Evolutionary conservation across 2,797 vertebrate species (phyloP), one percentile per base, ranked within the genome.

Genomic region (Pristis pectinata): DNA sequence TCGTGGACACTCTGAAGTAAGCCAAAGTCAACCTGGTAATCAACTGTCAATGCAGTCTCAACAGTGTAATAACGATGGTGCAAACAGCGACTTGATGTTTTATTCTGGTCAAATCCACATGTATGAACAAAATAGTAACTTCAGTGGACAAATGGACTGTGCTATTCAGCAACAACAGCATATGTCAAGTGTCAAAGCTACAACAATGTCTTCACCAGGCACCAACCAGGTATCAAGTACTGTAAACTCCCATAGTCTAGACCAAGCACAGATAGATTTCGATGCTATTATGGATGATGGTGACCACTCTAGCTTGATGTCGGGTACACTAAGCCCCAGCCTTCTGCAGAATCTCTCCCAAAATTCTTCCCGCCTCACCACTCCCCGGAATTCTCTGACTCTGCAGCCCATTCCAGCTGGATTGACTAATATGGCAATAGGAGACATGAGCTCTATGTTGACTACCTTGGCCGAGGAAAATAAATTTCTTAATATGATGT

Each of bases 401-500:
- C 96, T 98, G 34, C 97, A 98, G 10, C 98, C 98, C 7, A 97
- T 99, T 95, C 98, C 99, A 0, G 95, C 98, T 0, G 99, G 98
- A 95, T 98, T 99, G 95, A 98, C 98, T 97, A 99, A 99, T 97
- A 99, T 99, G 99, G 99, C 99, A 53, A 99, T 99, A 0, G 99
- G 99, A 41, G 99, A 99, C 95, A 99, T 99, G 99, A 99, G 97
- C 97, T 99, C 99, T 94, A 99, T 99, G 99, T 98, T 99, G 95
- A 99, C 98, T 61, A 99, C 99, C 8, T 96, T 99, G 96, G 99
- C 98, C 0, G 99, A 99, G 96, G 99, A 99, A 97, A 99, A 97
- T 97, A 99, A 99, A 97, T 99, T 99, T 96, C 97, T 99, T 95
- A 99, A 99, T 96, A 97, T 99, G 98, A 99, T 99, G 96, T 98